Conservation (phyloP, 2,113 vertebrate genomes). For the Syngnathus floridae region DNA sequence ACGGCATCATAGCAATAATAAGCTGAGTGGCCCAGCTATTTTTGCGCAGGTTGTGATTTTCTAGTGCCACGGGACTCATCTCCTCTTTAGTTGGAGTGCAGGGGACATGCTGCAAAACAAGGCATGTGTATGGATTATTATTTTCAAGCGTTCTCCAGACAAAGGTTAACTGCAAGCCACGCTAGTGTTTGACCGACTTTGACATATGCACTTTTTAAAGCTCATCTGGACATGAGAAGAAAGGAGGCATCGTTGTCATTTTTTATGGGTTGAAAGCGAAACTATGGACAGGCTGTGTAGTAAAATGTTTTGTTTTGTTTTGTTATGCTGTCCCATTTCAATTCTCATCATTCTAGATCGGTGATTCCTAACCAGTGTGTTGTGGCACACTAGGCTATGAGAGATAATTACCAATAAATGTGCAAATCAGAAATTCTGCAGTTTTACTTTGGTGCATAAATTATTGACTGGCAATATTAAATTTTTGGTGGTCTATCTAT, state of each 20-base stretch:
- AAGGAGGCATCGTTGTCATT: neutral
- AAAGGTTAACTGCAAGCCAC: conserved; percentile 37
- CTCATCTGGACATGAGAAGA: neutral
- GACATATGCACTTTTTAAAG: conserved; percentile 21
- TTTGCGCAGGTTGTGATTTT: conserved; percentile 33
- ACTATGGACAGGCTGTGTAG: neutral
- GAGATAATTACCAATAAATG: neutral
- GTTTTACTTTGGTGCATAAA: neutral
- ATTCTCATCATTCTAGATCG: neutral
- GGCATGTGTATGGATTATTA: conserved; percentile 31
- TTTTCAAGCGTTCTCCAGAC: conserved; percentile 28
- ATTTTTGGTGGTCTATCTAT: neutral
- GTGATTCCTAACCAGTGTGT: neutral
- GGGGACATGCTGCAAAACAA: conserved; percentile 14
- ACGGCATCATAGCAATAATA: conserved; percentile 6
- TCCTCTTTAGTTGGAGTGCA: conserved; percentile 45
- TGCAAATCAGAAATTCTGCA: neutral
- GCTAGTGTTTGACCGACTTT: conserved; percentile 13
- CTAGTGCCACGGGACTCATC: conserved; percentile 32
- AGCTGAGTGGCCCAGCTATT: conserved; percentile 27
- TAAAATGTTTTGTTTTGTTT: neutral
- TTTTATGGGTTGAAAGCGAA: neutral
- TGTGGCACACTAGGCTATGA: neutral
- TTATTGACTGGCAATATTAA: neutral
- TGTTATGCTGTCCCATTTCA: neutral